Base-by-base conservation (phyloP, 2,888 invertebrate species). In the Galerucella calmariensis region DNA sequence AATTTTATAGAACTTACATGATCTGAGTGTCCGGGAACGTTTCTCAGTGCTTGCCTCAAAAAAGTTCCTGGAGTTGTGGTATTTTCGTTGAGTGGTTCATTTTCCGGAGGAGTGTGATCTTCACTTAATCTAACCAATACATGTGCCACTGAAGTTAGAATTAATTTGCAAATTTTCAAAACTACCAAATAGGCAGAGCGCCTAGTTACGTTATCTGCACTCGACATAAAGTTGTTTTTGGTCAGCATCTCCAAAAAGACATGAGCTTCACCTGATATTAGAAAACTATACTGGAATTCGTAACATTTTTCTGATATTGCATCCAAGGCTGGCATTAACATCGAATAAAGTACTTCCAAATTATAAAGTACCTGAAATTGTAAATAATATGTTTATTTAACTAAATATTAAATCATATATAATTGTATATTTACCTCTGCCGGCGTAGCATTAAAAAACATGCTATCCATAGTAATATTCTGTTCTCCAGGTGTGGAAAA, bases 241-340 rank as follows among this genome's bases (percentile, higher is more conserved):
- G 94, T 94, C 69, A 96, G 86, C 91, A 95, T 92, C 82, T 94
- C 94, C 44, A 96, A 88, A 76, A 95, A 91, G 67, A 92, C 90
- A 77, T 92, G 91, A 1, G 91, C 91, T 79, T 92, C 91, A 5
- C 92, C 91, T 76, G 91, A 92, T 78, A 89, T 90, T 81, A 94
- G 90, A 84, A 93, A 93, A 84, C 91, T 91, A 82, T 90, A 90
- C 85, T 93, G 92, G 85, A 94, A 93, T 81, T 92, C 92, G 85
- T 91, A 91, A 5, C 92, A 91, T 81, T 88, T 92, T 61, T 95
- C 95, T 2, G 95, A 91, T 81, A 93, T 90, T 2, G 95, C 93
- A 82, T 95, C 95, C 72, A 85, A 77, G 9, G 97, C 96, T 14
- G 98, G 98, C 94, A 98, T 95, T 78, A 98, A 89, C 86, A 97